Evolutionary conservation across 2,888 invertebrate species (phyloP).

Genomic region (Pristionchus entomophagus): DNA sequence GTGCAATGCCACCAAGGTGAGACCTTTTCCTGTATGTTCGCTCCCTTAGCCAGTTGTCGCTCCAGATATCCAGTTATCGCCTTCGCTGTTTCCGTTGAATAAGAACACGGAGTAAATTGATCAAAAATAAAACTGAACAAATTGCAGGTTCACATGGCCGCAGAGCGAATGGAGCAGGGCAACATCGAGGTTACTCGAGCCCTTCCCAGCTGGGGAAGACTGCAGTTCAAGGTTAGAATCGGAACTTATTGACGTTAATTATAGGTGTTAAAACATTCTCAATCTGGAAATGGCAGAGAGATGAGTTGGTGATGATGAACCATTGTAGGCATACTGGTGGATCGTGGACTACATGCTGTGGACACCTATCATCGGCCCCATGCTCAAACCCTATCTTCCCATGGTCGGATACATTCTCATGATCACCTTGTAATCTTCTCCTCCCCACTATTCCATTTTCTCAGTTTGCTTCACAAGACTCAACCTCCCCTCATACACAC

Average conservation of each 20-base stretch:
- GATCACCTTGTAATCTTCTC: constrained; percentile 68
- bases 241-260: not conserved
- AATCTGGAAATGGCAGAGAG: not conserved
- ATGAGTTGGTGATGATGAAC: not conserved
- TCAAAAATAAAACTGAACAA: not conserved
- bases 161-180: constrained; percentile 70
- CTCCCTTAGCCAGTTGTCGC: not conserved
- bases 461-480: not conserved
- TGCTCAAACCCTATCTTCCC: constrained; percentile 73
- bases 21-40: too few relatives aligned
- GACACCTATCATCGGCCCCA: constrained; percentile 71
- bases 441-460: not conserved
- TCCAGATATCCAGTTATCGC: not conserved
- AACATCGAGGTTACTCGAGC: constrained; percentile 63
- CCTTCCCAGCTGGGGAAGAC: constrained; percentile 64
- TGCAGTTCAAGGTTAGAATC: constrained; percentile 61
- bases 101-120: not conserved
- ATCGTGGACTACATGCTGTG: constrained; percentile 72
- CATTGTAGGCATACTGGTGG: constrained; percentile 69
- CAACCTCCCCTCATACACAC: not conserved
- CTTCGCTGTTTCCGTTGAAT: too few relatives aligned
- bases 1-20: constrained; percentile 64
- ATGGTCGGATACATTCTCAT: constrained; percentile 74
- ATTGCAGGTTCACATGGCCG: constrained; percentile 64
- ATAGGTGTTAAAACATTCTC: not conserved